Evolutionary conservation across 2,797 vertebrate species (phyloP).

Genomic region (Ctenopoma multispine): DNA sequence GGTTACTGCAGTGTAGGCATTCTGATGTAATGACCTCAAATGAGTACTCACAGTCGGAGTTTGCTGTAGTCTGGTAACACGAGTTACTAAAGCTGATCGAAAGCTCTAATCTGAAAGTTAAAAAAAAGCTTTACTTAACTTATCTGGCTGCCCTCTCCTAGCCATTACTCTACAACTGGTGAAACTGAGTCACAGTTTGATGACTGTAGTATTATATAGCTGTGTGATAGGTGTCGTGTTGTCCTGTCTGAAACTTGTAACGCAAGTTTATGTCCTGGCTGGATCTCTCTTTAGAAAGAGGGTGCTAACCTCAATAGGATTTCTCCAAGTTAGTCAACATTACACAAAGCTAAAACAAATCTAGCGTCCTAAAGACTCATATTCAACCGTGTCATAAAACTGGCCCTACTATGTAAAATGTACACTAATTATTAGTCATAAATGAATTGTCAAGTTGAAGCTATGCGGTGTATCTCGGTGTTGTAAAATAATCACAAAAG

Average conservation of each 20-base stretch:
- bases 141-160: constrained; percentile 1
- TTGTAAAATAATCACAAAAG: too few relatives aligned
- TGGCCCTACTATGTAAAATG: background rate
- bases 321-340: too few relatives aligned
- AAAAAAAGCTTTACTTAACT: background rate
- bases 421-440: too few relatives aligned
- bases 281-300: too few relatives aligned
- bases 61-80: background rate
- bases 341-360: background rate
- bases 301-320: too few relatives aligned
- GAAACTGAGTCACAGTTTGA: constrained; percentile 1
- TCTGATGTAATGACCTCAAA: constrained; percentile 36
- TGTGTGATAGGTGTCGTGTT: too few relatives aligned
- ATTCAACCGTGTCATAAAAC: too few relatives aligned
- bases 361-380: background rate
- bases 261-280: too few relatives aligned
- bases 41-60: constrained; percentile 9
- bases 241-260: too few relatives aligned
- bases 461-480: too few relatives aligned
- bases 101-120: constrained; percentile 5
- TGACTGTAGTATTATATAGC: too few relatives aligned
- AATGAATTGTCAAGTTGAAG: background rate
- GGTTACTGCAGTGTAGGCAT: background rate
- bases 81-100: background rate
- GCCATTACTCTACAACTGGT: background rate